Conservation (phyloP, 2,797 vertebrate species). For the Acipenser transmontanus region DNA sequence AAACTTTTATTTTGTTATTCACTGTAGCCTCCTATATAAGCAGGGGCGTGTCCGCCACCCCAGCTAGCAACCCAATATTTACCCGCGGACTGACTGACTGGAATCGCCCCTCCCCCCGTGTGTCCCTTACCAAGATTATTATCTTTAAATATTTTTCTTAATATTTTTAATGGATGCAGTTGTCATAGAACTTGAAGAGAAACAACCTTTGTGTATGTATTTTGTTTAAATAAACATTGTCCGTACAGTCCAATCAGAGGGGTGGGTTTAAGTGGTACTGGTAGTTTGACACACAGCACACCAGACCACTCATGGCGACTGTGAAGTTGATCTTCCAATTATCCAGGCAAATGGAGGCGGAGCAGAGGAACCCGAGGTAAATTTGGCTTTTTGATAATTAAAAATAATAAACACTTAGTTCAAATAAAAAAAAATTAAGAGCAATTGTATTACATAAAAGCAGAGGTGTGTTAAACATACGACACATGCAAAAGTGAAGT, state of each 20-base stretch:
- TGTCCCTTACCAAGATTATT: background rate
- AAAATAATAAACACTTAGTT: background rate
- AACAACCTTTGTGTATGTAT: background rate
- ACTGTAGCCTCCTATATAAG: too few species aligned
- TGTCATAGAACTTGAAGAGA: conserved; percentile 1
- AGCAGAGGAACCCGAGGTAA: too few species aligned
- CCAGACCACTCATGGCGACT: background rate
- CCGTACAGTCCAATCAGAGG: background rate
- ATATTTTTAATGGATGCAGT: background rate
- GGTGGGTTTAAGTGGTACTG: background rate
- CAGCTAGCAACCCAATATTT: background rate
- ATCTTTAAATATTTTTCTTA: background rate
- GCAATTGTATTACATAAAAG: too few species aligned
- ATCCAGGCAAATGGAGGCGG: background rate
- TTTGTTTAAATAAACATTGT: background rate
- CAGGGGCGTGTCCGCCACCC: background rate
- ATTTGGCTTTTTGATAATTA: background rate
- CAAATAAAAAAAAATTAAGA: too few species aligned
- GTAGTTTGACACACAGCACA: background rate
- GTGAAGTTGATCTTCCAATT: background rate
- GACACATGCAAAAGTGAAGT: too few species aligned
- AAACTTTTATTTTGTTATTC: too few species aligned
- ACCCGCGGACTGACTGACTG: background rate
- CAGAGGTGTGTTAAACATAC: too few species aligned
- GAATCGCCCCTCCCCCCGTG: background rate